Evolutionary conservation across 2,888 invertebrate species (phyloP), one percentile per base, ranked within the genome.

Genomic region (Caenorhabditis sp.): DNA sequence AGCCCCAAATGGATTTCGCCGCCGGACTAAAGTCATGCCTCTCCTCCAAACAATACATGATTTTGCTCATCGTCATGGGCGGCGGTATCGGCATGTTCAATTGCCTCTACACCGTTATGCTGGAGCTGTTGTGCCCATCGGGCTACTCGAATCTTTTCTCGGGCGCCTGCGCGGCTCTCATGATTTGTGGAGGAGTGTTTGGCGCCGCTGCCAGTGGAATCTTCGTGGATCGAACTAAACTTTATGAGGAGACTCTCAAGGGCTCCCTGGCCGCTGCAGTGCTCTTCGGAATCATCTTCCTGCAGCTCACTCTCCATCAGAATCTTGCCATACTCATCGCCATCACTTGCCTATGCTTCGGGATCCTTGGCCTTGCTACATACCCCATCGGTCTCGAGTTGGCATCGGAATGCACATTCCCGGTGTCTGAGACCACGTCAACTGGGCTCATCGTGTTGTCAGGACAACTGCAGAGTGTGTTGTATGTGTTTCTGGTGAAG

Each of bases 371-470:
- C 4, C 92, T 94, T 89, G 93, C 93, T 10, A 89, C 93, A 10
- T 93, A 93, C 85, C 94, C 94, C 7, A 86, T 90, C 31, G 93
- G 93, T 79, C 91, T 94, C 87, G 94, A 94, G 80, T 86, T 94
- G 80, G 92, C 93, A 4, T 93, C 93, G 6, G 94, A 94, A 88
- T 92, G 93, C 73, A 93, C 93, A 0, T 94, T 93, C 85, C 94
- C 94, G 24, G 93, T 94, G 19, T 93, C 93, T 0, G 94, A 94
- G 88, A 93, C 93, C 44, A 93, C 93, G 3, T 93, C 94, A 75
- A 92, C 93, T 26, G 94, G 94, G 7, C 89, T 94, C 16, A 91
- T 94, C 49, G 92, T 94, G 24, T 91, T 94, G 16, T 92, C 93
- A 24, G 94, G 94, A 92, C 84, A 89, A 82, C 63, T 91, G 35